Evolutionary conservation across 2,888 invertebrate species (phyloP).

Genomic region (Timema cristinae): DNA sequence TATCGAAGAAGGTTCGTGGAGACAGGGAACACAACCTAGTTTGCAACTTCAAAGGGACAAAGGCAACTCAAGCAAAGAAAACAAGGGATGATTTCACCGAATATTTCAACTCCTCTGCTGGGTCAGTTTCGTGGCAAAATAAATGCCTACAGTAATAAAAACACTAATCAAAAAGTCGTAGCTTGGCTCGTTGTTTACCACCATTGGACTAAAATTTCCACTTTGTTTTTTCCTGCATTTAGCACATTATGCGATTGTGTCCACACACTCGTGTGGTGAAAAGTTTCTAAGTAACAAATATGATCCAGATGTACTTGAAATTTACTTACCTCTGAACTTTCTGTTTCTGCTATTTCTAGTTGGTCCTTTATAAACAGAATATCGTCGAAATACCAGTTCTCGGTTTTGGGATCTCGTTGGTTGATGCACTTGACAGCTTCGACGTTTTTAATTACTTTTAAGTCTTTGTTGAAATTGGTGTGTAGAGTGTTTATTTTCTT

Average conservation of each 20-base stretch:
- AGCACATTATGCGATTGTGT: neutral
- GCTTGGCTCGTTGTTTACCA: constrained; percentile 2
- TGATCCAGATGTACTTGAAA: no score
- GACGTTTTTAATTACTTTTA: constrained; percentile 6
- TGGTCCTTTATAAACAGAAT: constrained; percentile 17
- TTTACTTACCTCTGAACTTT: no score
- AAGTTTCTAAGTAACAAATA: no score
- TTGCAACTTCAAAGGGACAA: constrained; percentile 16
- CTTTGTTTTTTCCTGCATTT: neutral
- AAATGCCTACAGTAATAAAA: constrained; percentile 11
- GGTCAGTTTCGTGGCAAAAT: constrained; percentile 15
- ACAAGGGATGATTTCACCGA: constrained; percentile 16
- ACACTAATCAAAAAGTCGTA: neutral
- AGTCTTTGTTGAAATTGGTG: constrained; percentile 16
- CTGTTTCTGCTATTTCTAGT: constrained; percentile 13
- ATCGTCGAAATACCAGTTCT: constrained; percentile 15
- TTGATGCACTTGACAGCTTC: constrained; percentile 9
- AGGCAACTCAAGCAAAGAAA: constrained; percentile 18
- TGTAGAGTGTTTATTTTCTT: constrained; percentile 12
- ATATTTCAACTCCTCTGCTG: constrained; percentile 13
- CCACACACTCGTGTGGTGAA: no score
- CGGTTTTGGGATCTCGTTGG: constrained; percentile 18
- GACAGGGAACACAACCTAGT: neutral
- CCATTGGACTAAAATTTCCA: neutral
- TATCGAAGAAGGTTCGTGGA: constrained; percentile 14